Evolutionary conservation across 2,113 vertebrate species (phyloP).

Genomic region (Ophiodon elongatus): DNA sequence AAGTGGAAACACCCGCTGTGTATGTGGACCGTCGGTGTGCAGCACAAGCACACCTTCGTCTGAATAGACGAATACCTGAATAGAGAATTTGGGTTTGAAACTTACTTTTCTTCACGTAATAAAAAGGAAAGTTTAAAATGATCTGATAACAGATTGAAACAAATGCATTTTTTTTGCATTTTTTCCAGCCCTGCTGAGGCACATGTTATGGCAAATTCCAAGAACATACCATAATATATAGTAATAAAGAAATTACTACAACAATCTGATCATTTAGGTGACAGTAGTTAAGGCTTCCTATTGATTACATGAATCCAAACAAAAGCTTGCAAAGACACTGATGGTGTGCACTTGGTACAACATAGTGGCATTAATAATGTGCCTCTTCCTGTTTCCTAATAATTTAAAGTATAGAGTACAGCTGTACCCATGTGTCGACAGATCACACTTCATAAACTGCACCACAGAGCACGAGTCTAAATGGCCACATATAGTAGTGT

Average conservation of each 20-base stretch:
- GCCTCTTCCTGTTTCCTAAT: slow-evolving; percentile 38
- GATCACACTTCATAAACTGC: slow-evolving; percentile 26
- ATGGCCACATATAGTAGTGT: neutral
- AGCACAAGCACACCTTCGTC: neutral
- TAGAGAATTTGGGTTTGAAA: neutral
- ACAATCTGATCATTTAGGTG: slow-evolving; percentile 33
- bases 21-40: neutral
- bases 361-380: slow-evolving; percentile 49
- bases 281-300: slow-evolving; percentile 77
- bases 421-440: neutral
- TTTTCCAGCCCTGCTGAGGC: neutral
- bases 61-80: too few species aligned
- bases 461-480: neutral
- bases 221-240: slow-evolving; percentile 32
- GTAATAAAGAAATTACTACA: slow-evolving; percentile 27
- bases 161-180: neutral
- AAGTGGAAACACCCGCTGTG: neutral
- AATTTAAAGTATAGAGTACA: slow-evolving; percentile 61
- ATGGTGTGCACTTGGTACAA: slow-evolving; percentile 41
- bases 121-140: neutral
- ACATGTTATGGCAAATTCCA: slow-evolving; percentile 11
- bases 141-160: neutral
- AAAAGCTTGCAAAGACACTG: slow-evolving; percentile 37
- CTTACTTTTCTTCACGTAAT: neutral
- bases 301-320: slow-evolving; percentile 43